Conservation (phyloP, 35 echinoderm and acorn worm species). For the Eucidaris tribuloides region DNA sequence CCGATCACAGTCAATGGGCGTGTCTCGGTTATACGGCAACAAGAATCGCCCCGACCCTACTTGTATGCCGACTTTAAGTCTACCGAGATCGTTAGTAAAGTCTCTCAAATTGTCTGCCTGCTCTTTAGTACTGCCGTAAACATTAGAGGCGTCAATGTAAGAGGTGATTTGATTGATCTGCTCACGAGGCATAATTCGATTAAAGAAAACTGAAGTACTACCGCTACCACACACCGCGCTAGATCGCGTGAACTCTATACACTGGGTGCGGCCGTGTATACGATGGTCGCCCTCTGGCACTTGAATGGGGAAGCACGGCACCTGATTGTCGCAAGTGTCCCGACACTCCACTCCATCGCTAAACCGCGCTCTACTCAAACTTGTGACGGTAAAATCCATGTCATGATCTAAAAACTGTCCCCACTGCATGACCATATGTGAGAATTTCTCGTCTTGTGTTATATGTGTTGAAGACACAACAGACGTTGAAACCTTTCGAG, state of each 20-base stretch:
- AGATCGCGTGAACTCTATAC: constrained; percentile 97
- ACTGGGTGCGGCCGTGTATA: constrained; percentile 63
- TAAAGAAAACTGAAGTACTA: constrained; percentile 89
- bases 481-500: constrained; percentile 57
- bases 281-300: constrained; percentile 82
- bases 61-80: constrained; percentile 60
- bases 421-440: constrained; percentile 99
- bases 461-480: constrained; percentile 47
- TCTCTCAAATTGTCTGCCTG: constrained; percentile 76
- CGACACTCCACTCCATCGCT: constrained; percentile 89
- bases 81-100: constrained; percentile 52
- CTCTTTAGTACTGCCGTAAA: constrained; percentile 89
- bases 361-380: constrained; percentile 88
- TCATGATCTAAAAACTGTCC: constrained; percentile 99
- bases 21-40: constrained; percentile 87
- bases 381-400: constrained; percentile 82
- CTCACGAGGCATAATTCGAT: constrained; percentile 89
- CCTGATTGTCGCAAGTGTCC: constrained; percentile 95
- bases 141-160: constrained; percentile 96
- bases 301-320: constrained; percentile 88
- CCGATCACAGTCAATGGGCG: constrained; percentile 91
- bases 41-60: constrained; percentile 47
- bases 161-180: constrained; percentile 98
- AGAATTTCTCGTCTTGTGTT: constrained; percentile 46
- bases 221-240: constrained; percentile 97